Evolutionary conservation across 2,113 vertebrate genomes (phyloP).

Genomic region (Cairina moschata): DNA sequence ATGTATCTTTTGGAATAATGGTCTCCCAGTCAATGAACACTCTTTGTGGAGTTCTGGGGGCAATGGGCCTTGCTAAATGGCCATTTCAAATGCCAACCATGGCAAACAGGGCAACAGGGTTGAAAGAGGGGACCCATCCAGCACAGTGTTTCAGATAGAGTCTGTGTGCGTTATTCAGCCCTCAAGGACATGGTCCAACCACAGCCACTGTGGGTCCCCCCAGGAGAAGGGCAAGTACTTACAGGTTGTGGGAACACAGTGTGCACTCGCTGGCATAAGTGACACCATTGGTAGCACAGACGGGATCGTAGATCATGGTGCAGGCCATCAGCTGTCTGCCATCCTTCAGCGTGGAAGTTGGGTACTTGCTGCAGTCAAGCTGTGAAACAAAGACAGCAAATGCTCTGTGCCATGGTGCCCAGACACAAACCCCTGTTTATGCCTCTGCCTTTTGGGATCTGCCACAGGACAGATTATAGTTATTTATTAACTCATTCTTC

Average conservation of each 20-base stretch:
- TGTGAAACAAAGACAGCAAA: background rate
- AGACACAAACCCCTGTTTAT: background rate
- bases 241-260: conserved; percentile 46
- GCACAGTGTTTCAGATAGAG: background rate
- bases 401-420: background rate
- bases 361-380: conserved; percentile 44
- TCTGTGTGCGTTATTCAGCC: background rate
- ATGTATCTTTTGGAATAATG: accelerated
- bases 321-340: background rate
- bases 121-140: background rate
- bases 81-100: background rate
- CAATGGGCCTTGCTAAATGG: background rate
- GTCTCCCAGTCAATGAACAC: accelerated
- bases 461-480: background rate
- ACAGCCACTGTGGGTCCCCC: background rate
- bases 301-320: background rate
- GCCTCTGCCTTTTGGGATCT: background rate
- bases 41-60: background rate
- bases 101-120: background rate
- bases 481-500: background rate
- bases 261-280: conserved; percentile 48
- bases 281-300: conserved; percentile 16
- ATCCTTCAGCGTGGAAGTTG: accelerated
- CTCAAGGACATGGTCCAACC: background rate
- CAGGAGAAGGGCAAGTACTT: background rate